Percentiles rank a stretch among this genome's conserved stretches.
Conservation (phyloP, 2,888 invertebrate species). For the Lasioglossum vierecki region DNA sequence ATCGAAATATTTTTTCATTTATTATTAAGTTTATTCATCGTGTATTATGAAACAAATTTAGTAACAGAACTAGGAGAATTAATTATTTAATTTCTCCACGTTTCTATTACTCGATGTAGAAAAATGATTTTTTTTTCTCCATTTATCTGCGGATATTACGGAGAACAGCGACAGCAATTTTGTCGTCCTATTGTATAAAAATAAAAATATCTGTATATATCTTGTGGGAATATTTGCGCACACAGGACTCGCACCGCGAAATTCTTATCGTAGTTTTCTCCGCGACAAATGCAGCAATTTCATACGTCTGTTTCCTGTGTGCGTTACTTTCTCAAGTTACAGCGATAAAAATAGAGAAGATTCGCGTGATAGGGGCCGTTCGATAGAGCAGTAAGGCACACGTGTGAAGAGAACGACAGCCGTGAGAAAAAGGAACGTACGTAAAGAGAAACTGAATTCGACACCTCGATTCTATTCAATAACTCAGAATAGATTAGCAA, state of each 20-base stretch:
- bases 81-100: background rate
- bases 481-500: background rate
- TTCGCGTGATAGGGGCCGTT: background rate
- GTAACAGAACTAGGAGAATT: background rate
- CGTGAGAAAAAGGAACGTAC: background rate
- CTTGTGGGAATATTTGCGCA: background rate
- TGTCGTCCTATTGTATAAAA: background rate
- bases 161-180: background rate
- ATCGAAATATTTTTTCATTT: background rate
- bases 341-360: background rate
- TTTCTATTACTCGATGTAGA: background rate
- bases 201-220: background rate
- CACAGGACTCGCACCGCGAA: background rate
- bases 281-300: background rate
- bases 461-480: constrained; percentile 3
- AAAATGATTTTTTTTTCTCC: no score
- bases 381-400: constrained; percentile 2
- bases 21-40: background rate
- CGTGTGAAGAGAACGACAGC: background rate
- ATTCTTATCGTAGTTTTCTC: background rate
- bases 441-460: background rate
- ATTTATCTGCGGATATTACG: background rate
- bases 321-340: background rate
- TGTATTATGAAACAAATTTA: background rate
- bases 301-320: background rate